Base-by-base conservation (phyloP, 2,113 vertebrate genomes). In the Petroica traversi region DNA sequence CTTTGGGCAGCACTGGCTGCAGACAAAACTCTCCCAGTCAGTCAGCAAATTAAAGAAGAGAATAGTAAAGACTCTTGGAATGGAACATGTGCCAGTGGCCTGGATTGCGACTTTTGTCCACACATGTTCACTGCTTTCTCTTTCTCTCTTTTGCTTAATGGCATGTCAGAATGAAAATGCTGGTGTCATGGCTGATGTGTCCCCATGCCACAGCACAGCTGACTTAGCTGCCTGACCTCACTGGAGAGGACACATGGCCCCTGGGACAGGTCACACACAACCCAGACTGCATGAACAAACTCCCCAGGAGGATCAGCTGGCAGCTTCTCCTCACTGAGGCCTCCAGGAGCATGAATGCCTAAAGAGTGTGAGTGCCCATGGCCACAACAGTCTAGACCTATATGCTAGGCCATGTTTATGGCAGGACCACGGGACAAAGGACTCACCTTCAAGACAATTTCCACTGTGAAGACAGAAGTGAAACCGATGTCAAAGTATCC, bases 401-500 rank as follows among this genome's bases (percentile, higher is more conserved):
- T 4, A 17, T 2, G 3, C 46, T 18, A 16, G 36, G 49, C 57
- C 18, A 26, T 15, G 46, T 55, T 28, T 1, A 0, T 5, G 29
- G 46, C 28, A 74, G 25, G 28, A 52, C 24, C 38, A 45, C 6
- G 16, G 48, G 38, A 19, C 0, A 2, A 46, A 18, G 23, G 38
- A 71, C 97, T 97, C 97, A 99, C 99, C 99, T 99, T 99, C 46
- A 99, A 95, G 63, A 99, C 98, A 12, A 99, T 99, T 98, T 99
- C 99, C 22, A 99, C 99, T 22, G 99, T 99, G 98, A 99, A 99
- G 58, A 99, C 98, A 22, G 99, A 98, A 18, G 99, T 99, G 97
- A 99, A 99, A 69, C 98, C 99, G 5, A 99, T 98, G 94, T 99
- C 99, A 97, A 99, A 99, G 62, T 99, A 98, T 58, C 98, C 98